Evolutionary conservation across 2,888 invertebrate genomes (phyloP).

Genomic region (Anarsia innoxiella): DNA sequence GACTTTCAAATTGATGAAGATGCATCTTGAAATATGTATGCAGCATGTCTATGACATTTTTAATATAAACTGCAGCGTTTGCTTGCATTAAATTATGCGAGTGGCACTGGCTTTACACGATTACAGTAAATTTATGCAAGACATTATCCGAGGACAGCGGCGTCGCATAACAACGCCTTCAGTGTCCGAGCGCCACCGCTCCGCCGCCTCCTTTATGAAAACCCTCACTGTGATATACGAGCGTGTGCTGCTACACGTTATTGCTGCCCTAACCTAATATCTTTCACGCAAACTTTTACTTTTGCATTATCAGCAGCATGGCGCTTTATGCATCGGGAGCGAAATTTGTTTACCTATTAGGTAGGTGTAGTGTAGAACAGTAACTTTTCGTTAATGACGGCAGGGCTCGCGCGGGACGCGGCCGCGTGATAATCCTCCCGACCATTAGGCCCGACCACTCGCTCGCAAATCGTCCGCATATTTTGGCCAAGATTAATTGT

Average conservation of each 20-base stretch:
- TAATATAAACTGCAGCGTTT: conserved; percentile 41
- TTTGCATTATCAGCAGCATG: conserved; percentile 23
- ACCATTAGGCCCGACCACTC: conserved; percentile 73
- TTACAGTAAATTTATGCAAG: conserved; percentile 71
- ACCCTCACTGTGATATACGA: conserved; percentile 62
- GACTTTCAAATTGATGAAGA: conserved; percentile 9
- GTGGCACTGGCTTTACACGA: conserved; percentile 61
- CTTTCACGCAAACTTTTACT: conserved; percentile 47
- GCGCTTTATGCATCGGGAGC: conserved; percentile 15
- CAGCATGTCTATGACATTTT: conserved; percentile 14
- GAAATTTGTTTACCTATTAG: conserved; percentile 11
- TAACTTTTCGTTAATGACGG: conserved; percentile 61
- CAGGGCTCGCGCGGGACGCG: conserved; percentile 42
- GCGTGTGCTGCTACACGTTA: conserved; percentile 57
- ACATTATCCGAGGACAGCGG: conserved; percentile 67
- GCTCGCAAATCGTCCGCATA: conserved; percentile 75
- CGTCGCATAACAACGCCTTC: conserved; percentile 70
- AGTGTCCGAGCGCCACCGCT: conserved; percentile 51
- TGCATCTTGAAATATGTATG: conserved; percentile 7
- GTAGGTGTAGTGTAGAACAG: conserved; percentile 30
- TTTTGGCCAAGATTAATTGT: conserved; percentile 75
- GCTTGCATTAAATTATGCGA: conserved; percentile 60
- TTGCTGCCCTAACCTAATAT: conserved; percentile 50
- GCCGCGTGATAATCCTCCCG: conserved; percentile 66
- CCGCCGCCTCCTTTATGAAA: conserved; percentile 61